Evolutionary conservation across 2,888 invertebrate genomes (phyloP).

Genomic region (Pristionchus entomophagus): DNA sequence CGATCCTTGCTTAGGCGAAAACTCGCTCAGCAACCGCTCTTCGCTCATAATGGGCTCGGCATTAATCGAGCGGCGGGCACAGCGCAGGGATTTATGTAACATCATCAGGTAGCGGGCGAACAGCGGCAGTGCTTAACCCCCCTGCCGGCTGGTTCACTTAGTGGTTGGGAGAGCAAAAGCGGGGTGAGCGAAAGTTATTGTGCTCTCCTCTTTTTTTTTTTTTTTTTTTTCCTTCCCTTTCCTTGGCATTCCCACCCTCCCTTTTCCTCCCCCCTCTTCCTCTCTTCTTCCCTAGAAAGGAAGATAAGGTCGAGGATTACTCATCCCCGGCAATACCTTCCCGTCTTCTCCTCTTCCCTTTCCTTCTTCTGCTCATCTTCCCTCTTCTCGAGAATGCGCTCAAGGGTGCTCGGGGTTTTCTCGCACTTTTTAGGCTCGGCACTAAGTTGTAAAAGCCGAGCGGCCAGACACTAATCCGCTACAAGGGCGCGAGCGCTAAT

Average conservation of each 20-base stretch:
- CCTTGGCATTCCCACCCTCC: constrained; percentile 30
- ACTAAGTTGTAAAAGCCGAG: neutral
- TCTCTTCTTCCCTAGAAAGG: neutral
- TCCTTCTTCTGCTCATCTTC: neutral
- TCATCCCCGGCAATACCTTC: constrained; percentile 16
- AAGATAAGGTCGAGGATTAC: constrained; percentile 26
- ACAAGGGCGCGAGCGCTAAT: constrained; percentile 5
- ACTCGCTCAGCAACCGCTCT: neutral
- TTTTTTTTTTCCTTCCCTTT: no score
- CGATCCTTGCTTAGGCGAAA: neutral
- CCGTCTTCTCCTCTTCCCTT: neutral
- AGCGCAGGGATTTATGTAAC: constrained; percentile 28
- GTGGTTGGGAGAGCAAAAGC: neutral
- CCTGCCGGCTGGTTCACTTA: constrained; percentile 20
- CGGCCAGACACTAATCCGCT: neutral
- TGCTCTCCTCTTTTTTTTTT: no score
- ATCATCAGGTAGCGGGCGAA: neutral
- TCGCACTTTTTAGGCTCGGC: neutral
- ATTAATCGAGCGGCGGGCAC: constrained; percentile 39
- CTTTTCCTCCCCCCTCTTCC: neutral
- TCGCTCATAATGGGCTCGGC: constrained; percentile 3
- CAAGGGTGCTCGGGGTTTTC: neutral
- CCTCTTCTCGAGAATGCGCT: neutral
- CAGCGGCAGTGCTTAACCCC: constrained; percentile 4
- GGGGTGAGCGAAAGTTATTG: constrained; percentile 33